Evolutionary conservation across 2,113 vertebrate genomes (phyloP).

Genomic region (Eolophus roseicapilla): DNA sequence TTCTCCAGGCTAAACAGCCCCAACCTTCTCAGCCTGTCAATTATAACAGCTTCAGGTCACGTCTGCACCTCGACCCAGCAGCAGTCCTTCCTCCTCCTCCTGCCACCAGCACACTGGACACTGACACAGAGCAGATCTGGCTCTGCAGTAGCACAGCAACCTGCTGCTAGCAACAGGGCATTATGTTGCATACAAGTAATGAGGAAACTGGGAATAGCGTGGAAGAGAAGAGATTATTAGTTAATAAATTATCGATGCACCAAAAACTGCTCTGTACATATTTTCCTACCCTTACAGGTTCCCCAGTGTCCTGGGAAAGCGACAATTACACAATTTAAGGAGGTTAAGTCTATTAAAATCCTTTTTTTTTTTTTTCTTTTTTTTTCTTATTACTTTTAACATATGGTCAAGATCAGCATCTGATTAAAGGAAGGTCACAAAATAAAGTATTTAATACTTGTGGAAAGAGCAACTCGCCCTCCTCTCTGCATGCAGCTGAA

Average conservation of each 20-base stretch:
- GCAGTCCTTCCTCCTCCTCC: background rate
- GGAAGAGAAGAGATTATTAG: slow-evolving; percentile 61
- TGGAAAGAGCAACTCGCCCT: background rate
- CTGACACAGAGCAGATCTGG: background rate
- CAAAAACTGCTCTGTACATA: slow-evolving; percentile 21
- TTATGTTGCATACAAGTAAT: slow-evolving; percentile 34
- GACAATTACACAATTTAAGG: slow-evolving; percentile 64
- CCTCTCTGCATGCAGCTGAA: background rate
- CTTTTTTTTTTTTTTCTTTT: slow-evolving; percentile 28
- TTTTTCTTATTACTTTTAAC: slow-evolving; percentile 33
- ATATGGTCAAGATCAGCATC: slow-evolving; percentile 7
- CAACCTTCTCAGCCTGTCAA: no score
- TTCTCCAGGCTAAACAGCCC: no score
- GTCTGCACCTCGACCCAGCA: background rate
- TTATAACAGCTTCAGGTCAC: background rate
- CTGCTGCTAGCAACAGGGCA: slow-evolving; percentile 8
- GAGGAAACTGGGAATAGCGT: slow-evolving; percentile 57
- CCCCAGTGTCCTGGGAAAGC: slow-evolving; percentile 32
- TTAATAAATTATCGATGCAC: slow-evolving; percentile 63
- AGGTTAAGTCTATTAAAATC: slow-evolving; percentile 64
- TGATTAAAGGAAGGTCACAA: slow-evolving; percentile 44
- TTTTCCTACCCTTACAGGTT: background rate
- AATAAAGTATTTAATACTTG: slow-evolving; percentile 42
- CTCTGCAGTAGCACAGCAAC: slow-evolving; percentile 19
- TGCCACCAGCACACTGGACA: background rate